These are phyloP conservation scores for Ictalurus furcatus DNA, from an alignment of 2,113 vertebrate species.

Conservation along the genomic window DNA sequence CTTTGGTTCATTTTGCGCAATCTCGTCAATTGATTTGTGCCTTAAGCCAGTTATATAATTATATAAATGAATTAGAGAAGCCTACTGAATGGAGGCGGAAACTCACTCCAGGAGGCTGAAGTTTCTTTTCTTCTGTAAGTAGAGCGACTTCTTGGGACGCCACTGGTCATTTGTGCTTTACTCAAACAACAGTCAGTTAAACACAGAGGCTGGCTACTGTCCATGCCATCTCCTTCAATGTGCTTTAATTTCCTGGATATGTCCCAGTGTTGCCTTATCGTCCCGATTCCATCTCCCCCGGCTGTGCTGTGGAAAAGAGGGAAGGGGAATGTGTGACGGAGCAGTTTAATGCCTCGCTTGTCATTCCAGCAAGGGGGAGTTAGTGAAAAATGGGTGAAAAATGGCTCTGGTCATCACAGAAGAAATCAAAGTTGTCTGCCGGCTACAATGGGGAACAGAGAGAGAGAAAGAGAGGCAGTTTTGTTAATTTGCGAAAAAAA, in stretches of 20 bases:
- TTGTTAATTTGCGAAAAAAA: background rate
- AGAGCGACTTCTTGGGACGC: conserved; percentile 14
- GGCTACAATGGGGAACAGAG: conserved; percentile 15
- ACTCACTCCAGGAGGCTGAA: conserved; percentile 37
- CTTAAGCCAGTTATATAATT: conserved; percentile 19
- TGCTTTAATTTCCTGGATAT: conserved; percentile 22
- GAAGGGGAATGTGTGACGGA: conserved; percentile 39
- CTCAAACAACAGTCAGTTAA: conserved; percentile 28
- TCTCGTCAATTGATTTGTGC: background rate
- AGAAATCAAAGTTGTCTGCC: conserved; percentile 30
- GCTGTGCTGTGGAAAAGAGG: conserved; percentile 54
- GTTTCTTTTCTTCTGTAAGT: conserved; percentile 29
- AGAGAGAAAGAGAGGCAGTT: conserved; percentile 31
- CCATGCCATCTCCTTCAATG: conserved; percentile 2
- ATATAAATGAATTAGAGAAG: background rate
- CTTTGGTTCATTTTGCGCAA: background rate
- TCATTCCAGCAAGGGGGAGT: conserved; percentile 11
- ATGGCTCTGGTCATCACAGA: conserved; percentile 2
- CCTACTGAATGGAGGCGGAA: conserved; percentile 9
- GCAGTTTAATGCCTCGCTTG: conserved; percentile 43
- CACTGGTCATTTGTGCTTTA: conserved; percentile 35
- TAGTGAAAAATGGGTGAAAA: conserved; percentile 11
- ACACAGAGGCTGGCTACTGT: conserved; percentile 14
- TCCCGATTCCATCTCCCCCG: conserved; percentile 41
- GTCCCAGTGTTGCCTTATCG: conserved; percentile 32